Percentiles rank a stretch among this genome's conserved stretches.
phyloP scores from a whole-genome alignment of 2,113 vertebrate genomes.

The Petrocephalus zakoni region DNA sequence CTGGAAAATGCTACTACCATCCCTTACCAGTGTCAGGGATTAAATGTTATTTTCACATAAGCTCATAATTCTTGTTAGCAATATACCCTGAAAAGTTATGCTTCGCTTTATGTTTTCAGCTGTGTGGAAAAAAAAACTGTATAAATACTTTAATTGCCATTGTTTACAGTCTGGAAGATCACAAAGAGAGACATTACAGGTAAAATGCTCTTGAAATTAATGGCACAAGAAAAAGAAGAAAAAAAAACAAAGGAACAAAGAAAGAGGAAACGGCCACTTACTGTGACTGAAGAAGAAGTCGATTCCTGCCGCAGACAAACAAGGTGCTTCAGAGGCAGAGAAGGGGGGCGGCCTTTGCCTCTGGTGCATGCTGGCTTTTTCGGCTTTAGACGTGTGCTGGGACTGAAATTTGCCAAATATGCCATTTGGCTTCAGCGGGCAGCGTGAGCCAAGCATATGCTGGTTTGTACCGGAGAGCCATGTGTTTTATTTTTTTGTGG shows the following conservation, averaged over 20 bases:
- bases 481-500: not conserved
- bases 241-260: not conserved
- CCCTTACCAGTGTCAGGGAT: not conserved
- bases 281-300: not conserved
- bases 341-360: not conserved
- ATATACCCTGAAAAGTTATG: not conserved
- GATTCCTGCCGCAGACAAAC: not conserved
- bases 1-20: not conserved
- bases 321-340: not conserved
- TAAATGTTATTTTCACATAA: not conserved
- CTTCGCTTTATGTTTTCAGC: not conserved
- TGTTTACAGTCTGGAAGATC: not conserved
- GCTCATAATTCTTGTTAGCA: not conserved
- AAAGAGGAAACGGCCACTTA: not conserved
- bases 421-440: not conserved
- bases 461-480: not conserved
- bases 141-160: not conserved
- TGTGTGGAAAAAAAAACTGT: not conserved
- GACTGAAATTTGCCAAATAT: not conserved
- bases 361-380: not conserved
- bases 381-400: not conserved
- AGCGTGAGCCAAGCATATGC: not conserved
- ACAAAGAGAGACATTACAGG: not conserved
- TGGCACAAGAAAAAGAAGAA: not conserved
- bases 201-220: not conserved